These are phyloP conservation scores for Aplodontia rufa DNA, from an alignment of 2,113 vertebrate genomes.

Conservation along the genomic window DNA sequence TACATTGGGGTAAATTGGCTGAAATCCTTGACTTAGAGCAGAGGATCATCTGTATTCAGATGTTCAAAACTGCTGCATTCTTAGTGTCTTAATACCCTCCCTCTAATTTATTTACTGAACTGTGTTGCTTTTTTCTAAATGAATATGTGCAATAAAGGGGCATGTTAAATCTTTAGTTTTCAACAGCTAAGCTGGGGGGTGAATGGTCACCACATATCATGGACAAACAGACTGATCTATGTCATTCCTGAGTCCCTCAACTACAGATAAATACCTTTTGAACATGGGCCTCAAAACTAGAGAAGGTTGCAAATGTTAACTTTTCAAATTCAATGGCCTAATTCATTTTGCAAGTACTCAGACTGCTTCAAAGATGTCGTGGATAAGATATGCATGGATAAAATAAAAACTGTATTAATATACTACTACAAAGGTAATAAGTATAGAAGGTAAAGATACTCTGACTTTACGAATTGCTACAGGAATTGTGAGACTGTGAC, in stretches of 20 bases:
- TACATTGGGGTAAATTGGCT: not conserved
- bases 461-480: not conserved
- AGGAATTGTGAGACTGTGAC: not conserved
- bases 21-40: not conserved
- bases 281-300: not conserved
- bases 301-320: not conserved
- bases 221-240: accelerated
- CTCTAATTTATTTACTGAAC: not conserved
- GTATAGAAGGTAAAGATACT: not conserved
- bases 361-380: not conserved
- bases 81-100: not conserved
- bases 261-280: not conserved
- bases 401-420: not conserved
- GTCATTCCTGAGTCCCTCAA: not conserved
- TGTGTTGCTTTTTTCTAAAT: not conserved
- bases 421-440: not conserved
- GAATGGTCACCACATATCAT: accelerated
- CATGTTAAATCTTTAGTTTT: not conserved
- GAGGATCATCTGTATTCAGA: not conserved
- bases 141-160: not conserved
- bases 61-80: not conserved
- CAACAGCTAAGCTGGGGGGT: not conserved
- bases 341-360: not conserved
- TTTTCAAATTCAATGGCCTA: not conserved
- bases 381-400: not conserved